Base-by-base conservation (phyloP, 2,888 invertebrate species). In the Drosophila lutescens region DNA sequence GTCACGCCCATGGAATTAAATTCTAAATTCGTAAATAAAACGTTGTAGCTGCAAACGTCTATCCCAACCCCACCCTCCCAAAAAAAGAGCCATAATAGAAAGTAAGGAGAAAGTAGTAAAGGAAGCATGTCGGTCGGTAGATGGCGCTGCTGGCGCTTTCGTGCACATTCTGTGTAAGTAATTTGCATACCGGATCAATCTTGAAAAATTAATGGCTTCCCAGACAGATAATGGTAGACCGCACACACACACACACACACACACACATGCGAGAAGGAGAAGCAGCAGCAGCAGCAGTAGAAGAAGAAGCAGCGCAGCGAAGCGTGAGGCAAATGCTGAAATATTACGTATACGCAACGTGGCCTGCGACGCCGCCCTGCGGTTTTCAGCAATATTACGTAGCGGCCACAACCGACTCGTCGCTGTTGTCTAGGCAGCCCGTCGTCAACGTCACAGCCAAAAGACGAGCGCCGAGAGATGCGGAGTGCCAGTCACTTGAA, bases 171-270 rank as follows among this genome's bases (percentile, higher is more conserved):
- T 80, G 77, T 84, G 84, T 80, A 88, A 87, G 88, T 89, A 88
- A 90, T 90, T 90, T 90, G 90, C 90, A 90, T 90, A 90, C 90
- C 90, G 90, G 90, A 90, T 90, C 90, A 90, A 90, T 90, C 90
- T 89, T 90, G 84, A 90, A 90, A 86, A 90, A 89, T 90, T 90
- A 90, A 90, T 90, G 90, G 90, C 86, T 90, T 90, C 88, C 90
- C 89, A 88, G 88, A 83, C 86, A 89, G 90, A 90, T 90, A 90
- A 90, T 83, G 85, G 87, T 81, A 84, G 68, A 78, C 78, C 81
- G 70, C 71, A 62, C 57, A 71, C 63, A 69, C 62, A 62, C 66
- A 62, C 57, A 71, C 63, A 69, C 62, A 62, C 66, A 80, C 62
- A 53, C 49, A 47, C 65, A 46, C 43, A 44, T 17, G 41, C 47